Evolutionary conservation across 2,797 vertebrate genomes (phyloP).

Genomic region (Netta rufina): DNA sequence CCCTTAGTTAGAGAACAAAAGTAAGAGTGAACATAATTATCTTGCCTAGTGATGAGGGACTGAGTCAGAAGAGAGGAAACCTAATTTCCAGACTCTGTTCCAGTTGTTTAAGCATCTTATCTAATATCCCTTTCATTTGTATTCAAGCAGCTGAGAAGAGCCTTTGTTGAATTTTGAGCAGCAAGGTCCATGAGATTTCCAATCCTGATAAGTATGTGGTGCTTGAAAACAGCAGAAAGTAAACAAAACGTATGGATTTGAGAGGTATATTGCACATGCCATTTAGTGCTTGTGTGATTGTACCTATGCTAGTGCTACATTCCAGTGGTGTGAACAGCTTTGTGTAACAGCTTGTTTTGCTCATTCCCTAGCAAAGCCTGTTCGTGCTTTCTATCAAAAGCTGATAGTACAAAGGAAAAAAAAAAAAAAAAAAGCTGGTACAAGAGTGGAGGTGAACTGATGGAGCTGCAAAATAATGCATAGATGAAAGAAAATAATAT

Average conservation of each 20-base stretch:
- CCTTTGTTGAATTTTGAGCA: neutral
- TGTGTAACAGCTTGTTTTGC: neutral
- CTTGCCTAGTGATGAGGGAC: neutral
- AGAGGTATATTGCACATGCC: neutral
- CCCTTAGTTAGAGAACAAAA: neutral
- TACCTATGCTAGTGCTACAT: neutral
- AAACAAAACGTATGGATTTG: neutral
- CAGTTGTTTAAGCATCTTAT: neutral
- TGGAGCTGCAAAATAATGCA: neutral
- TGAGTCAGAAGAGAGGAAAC: neutral
- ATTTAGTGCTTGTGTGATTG: neutral
- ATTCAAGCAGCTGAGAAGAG: neutral
- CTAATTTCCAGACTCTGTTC: neutral
- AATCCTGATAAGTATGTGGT: neutral
- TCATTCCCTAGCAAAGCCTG: neutral
- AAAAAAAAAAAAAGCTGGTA: neutral
- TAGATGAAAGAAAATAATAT: neutral
- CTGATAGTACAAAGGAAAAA: too few species aligned
- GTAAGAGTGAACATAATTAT: neutral
- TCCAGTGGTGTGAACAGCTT: neutral
- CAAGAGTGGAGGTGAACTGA: rapidly evolving
- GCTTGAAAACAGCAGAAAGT: neutral
- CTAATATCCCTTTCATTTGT: neutral
- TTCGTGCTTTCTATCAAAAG: neutral
- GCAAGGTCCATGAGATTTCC: neutral